A percentile compares a stretch with the other conserved stretches of the same genome.
phyloP scores from a whole-genome alignment of 2,888 invertebrate species.

The Fissipunctia ypsillon region DNA sequence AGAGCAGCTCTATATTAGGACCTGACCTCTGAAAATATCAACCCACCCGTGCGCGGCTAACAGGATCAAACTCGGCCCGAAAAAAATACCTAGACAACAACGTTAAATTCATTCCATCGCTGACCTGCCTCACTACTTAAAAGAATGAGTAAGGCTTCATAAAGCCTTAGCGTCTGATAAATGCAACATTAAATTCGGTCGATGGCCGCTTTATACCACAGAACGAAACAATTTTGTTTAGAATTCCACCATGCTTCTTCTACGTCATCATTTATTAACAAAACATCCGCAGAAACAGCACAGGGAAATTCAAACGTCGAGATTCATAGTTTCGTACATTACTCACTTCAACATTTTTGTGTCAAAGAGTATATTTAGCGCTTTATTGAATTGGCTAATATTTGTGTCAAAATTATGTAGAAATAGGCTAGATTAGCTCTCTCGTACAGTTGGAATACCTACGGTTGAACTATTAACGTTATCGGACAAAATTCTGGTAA shows the following conservation, averaged over 20 bases:
- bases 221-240: slow-evolving; percentile 53
- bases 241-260: slow-evolving; percentile 52
- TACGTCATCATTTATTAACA: slow-evolving; percentile 51
- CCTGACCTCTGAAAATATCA: slow-evolving; percentile 43
- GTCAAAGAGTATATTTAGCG: slow-evolving; percentile 28
- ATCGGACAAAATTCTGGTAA: slow-evolving; percentile 37
- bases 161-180: slow-evolving; percentile 52
- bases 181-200: slow-evolving; percentile 49
- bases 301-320: slow-evolving; percentile 34
- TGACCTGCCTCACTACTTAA: slow-evolving; percentile 59
- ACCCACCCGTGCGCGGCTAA: slow-evolving; percentile 49
- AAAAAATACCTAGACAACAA: slow-evolving; percentile 43
- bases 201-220: slow-evolving; percentile 22
- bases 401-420: not conserved
- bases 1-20: slow-evolving; percentile 18
- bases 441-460: not conserved
- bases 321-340: slow-evolving; percentile 40
- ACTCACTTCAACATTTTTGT: slow-evolving; percentile 37
- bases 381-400: slow-evolving; percentile 28
- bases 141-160: slow-evolving; percentile 61
- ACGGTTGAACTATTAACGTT: slow-evolving; percentile 17
- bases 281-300: slow-evolving; percentile 52
- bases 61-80: slow-evolving; percentile 48
- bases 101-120: slow-evolving; percentile 50
- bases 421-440: not conserved